These are phyloP conservation scores for Cataglyphis altisquamis DNA, from an alignment of 2,888 invertebrate genomes.

Conservation along the genomic window DNA sequence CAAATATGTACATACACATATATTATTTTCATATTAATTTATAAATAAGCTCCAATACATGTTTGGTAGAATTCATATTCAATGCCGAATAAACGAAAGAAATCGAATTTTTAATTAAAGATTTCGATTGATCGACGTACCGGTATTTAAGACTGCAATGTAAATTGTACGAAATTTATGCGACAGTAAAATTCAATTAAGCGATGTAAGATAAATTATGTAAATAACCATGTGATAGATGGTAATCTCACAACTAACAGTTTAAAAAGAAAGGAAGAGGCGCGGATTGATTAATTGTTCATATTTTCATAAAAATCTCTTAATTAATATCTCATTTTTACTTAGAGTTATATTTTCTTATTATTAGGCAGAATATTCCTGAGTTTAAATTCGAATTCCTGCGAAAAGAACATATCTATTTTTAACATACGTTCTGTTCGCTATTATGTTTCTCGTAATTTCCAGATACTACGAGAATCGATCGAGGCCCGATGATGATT, in stretches of 20 bases:
- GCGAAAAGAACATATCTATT: background rate
- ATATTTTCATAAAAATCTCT: background rate
- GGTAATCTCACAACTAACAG: background rate
- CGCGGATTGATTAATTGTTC: background rate
- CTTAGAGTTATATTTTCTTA: background rate
- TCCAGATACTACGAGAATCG: conserved; percentile 3
- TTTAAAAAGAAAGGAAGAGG: background rate
- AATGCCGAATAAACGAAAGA: background rate
- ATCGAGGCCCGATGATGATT: conserved; percentile 25
- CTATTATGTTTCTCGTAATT: conserved; percentile 8
- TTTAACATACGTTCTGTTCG: background rate
- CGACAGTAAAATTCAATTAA: conserved; percentile 17
- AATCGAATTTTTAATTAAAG: background rate
- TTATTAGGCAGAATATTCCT: background rate
- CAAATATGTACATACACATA: background rate
- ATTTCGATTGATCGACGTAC: background rate
- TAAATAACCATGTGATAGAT: background rate
- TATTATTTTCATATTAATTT: conserved; percentile 57
- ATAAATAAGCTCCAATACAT: conserved; percentile 62
- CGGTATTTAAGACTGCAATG: background rate
- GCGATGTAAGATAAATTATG: conserved; percentile 1
- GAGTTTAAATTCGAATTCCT: background rate
- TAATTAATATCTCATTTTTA: background rate
- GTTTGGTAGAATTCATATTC: conserved; percentile 9
- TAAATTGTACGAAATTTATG: conserved; percentile 4